phyloP scores from a whole-genome alignment of 2,888 invertebrate species.

The Tuberolachnus salignus region DNA sequence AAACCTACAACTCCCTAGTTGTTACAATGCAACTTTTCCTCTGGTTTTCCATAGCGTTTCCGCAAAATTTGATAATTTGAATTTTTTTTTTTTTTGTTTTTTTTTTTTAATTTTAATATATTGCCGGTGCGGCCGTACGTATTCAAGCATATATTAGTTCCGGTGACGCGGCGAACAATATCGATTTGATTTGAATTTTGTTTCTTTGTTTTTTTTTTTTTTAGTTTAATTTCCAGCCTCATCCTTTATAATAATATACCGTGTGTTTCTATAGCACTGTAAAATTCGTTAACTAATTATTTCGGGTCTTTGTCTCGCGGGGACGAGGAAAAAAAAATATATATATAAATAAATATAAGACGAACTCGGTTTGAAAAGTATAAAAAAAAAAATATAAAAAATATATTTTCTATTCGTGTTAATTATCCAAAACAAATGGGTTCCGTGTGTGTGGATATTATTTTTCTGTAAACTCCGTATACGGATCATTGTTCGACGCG shows the following conservation, averaged over 20 bases:
- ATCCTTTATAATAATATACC: no score
- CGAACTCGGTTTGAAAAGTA: background rate
- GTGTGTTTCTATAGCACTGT: background rate
- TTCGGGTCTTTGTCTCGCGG: background rate
- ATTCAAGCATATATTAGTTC: no score
- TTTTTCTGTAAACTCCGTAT: slow-evolving; percentile 27
- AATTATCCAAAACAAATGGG: slow-evolving; percentile 42
- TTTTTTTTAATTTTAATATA: no score
- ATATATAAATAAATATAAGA: background rate
- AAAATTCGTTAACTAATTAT: slow-evolving; percentile 25
- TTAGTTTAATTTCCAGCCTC: background rate
- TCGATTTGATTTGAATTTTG: slow-evolving; percentile 4
- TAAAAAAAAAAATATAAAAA: slow-evolving; percentile 16
- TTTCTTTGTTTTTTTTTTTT: no score
- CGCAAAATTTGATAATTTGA: no score
- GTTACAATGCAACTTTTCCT: no score
- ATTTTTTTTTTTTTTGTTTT: no score
- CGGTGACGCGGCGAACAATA: background rate
- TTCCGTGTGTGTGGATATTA: background rate
- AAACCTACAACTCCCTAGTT: no score
- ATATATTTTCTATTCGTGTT: slow-evolving; percentile 31
- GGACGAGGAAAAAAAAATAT: background rate
- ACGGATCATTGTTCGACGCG: slow-evolving; percentile 20
- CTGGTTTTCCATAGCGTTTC: no score
- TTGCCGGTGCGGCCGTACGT: background rate